Conservation (phyloP, 2,888 invertebrate species). For the Tineola bisselliella region DNA sequence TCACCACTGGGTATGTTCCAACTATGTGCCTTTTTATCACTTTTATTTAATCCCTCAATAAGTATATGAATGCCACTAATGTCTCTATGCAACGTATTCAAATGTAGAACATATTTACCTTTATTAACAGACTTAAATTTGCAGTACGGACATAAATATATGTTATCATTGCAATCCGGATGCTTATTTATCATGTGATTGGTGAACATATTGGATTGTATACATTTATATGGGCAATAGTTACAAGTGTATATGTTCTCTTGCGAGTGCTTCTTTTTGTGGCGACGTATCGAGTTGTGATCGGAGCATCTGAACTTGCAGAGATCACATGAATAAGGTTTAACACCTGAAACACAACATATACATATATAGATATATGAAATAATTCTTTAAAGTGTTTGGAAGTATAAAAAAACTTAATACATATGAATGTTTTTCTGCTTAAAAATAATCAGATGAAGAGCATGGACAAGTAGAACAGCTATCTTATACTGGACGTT, state of each 20-base stretch:
- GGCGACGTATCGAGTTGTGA: conserved; percentile 83
- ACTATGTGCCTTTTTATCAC: conserved; percentile 33
- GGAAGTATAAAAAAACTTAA: conserved; percentile 14
- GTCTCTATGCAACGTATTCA: conserved; percentile 56
- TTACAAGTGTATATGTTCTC: conserved; percentile 80
- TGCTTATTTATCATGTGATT: conserved; percentile 82
- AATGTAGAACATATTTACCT: conserved; percentile 67
- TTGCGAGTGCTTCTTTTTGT: conserved; percentile 80
- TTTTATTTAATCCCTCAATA: conserved; percentile 38
- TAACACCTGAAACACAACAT: conserved; percentile 65
- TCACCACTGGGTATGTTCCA: conserved; percentile 52
- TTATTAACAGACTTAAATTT: conserved; percentile 72
- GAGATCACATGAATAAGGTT: conserved; percentile 78
- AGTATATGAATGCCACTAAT: conserved; percentile 48
- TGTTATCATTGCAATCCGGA: conserved; percentile 72
- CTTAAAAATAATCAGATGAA: too few relatives aligned
- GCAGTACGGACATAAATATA: conserved; percentile 71
- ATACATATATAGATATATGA: too few relatives aligned
- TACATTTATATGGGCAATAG: conserved; percentile 81
- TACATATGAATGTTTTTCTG: too few relatives aligned
- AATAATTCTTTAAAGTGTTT: too few relatives aligned
- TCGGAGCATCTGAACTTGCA: conserved; percentile 80
- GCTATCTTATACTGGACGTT: too few relatives aligned
- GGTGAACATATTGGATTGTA: conserved; percentile 82
- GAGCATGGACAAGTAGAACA: too few relatives aligned